These are phyloP conservation scores for Araneus ventricosus DNA, from an alignment of 1,140 invertebrate species.

Conservation along the genomic window DNA sequence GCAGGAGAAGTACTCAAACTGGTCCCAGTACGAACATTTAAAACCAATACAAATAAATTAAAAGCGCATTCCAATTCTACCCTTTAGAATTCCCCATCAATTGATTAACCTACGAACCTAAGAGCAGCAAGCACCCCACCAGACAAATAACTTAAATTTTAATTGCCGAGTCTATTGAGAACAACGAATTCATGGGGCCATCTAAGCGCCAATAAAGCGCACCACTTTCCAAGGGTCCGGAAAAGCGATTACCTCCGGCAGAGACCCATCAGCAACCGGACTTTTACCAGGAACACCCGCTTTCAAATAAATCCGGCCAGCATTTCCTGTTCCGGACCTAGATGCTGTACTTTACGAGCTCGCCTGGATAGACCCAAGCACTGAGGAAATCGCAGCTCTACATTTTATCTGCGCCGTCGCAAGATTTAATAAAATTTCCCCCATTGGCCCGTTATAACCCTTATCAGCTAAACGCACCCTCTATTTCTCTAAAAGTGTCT, in stretches of 20 bases:
- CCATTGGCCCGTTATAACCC: constrained; percentile 28
- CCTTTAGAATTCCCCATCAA: no score
- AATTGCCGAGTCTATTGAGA: neutral
- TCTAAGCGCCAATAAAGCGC: constrained; percentile 1
- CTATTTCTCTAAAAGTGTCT: constrained; percentile 44
- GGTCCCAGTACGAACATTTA: no score
- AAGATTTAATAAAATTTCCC: constrained; percentile 61
- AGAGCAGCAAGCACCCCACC: neutral
- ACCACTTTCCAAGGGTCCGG: neutral
- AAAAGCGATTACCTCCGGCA: constrained; percentile 1
- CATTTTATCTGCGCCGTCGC: constrained; percentile 10
- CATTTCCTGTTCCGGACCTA: constrained; percentile 20
- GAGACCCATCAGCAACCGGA: constrained; percentile 11
- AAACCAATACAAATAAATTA: no score
- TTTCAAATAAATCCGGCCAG: constrained; percentile 54
- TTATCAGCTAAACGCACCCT: constrained; percentile 49
- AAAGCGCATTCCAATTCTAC: no score
- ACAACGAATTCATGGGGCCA: neutral
- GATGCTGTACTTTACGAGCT: constrained; percentile 21
- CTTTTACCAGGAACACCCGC: constrained; percentile 4
- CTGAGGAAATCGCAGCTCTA: neutral
- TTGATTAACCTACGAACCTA: no score
- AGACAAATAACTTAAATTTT: neutral
- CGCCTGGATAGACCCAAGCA: neutral
- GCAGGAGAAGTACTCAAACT: no score